Base-by-base conservation (phyloP, 2,888 invertebrate genomes). In the Drosophila infuscata region DNA sequence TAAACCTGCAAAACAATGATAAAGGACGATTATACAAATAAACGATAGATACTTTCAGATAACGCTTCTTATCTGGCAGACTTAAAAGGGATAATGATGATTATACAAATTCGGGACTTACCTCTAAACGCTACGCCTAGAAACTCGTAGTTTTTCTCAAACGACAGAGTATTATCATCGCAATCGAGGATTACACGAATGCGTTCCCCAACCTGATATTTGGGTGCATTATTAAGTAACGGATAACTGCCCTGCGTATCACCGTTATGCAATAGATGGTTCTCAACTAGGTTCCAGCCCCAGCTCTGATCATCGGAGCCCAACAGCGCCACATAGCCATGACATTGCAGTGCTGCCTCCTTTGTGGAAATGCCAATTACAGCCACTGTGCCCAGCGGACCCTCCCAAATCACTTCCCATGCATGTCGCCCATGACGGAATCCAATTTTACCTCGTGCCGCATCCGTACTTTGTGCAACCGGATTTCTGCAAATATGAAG, bases 251-350 rank as follows among this genome's bases (percentile, higher is more conserved):
- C 98, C 94, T 98, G 97, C 79, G 97, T 96, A 93, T 98, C 97
- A 63, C 99, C 99, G 94, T 99, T 98, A 93, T 99, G 99, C 87
- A 99, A 94, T 83, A 99, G 95, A 94, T 97, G 96, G 94, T 99
- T 99, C 94, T 99, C 99, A 59, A 99, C 99, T 87, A 99, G 95
- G 95, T 99, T 99, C 99, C 99, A 99, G 17, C 99, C 99, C 99
- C 99, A 99, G 91, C 98, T 99, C 93, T 99, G 97, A 92, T 98
- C 98, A 94, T 99, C 98, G 7, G 97, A 97, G 36, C 99, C 99
- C 76, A 99, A 94, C 70, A 99, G 94, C 11, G 99, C 97, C 59
- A 99, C 97, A 94, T 99, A 99, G 64, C 99, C 99, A 90, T 97
- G 97, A 93, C 98, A 97, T 92, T 99, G 97, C 75, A 99, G 94